These are phyloP conservation scores for Calidris pugnax DNA, from an alignment of 2,113 vertebrate species.

Conservation along the genomic window DNA sequence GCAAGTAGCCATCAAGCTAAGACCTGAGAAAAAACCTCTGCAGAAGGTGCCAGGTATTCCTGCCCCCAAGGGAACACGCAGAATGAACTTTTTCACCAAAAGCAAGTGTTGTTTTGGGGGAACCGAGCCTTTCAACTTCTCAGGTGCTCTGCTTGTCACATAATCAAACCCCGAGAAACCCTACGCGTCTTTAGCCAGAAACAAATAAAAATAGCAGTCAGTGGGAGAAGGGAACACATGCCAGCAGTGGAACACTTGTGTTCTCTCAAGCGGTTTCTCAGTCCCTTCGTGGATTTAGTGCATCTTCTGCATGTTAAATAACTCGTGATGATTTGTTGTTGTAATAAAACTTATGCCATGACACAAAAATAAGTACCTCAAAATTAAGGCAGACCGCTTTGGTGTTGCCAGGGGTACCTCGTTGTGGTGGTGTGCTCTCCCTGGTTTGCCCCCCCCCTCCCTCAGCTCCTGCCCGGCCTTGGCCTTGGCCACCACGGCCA, in stretches of 20 bases:
- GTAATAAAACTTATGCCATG: rapidly evolving
- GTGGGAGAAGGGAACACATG: slow-evolving; percentile 4
- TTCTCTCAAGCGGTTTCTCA: background rate
- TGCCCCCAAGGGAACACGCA: background rate
- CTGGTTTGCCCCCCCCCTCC: too few species aligned
- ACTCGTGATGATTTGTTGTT: background rate
- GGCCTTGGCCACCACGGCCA: too few species aligned
- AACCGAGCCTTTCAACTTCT: background rate
- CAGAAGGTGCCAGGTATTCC: background rate
- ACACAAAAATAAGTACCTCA: background rate
- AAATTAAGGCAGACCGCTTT: background rate
- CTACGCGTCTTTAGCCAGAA: background rate
- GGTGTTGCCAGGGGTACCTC: background rate
- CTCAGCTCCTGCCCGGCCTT: too few species aligned
- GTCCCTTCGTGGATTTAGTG: background rate
- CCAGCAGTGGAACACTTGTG: background rate
- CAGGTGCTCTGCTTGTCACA: background rate
- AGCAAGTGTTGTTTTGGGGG: background rate
- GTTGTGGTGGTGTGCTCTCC: too few species aligned
- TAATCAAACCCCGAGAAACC: background rate
- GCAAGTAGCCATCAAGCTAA: background rate
- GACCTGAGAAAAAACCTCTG: background rate
- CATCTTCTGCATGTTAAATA: background rate
- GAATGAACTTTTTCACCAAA: background rate
- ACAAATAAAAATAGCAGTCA: slow-evolving; percentile 11